Evolutionary conservation across 1,140 invertebrate genomes (phyloP).

Genomic region (Globodera ellingtonae): DNA sequence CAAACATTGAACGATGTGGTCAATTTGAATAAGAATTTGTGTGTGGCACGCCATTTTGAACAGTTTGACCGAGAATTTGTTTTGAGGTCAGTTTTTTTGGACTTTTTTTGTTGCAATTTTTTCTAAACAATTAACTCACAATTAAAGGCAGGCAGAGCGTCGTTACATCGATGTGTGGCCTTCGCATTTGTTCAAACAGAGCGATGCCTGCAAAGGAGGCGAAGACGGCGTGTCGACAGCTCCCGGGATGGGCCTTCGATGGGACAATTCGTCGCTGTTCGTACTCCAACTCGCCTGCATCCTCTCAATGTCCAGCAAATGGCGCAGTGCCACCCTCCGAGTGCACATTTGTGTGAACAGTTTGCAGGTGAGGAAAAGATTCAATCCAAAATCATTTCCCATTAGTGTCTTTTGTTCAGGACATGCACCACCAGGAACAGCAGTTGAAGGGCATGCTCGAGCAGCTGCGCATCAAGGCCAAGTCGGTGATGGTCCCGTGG

Average conservation of each 20-base stretch:
- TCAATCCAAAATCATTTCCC: neutral
- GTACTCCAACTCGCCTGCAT: constrained; percentile 95
- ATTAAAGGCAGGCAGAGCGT: constrained; percentile 65
- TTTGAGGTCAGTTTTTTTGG: constrained; percentile 49
- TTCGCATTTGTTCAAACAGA: constrained; percentile 81
- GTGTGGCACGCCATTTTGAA: constrained; percentile 87
- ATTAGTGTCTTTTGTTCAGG: constrained; percentile 40
- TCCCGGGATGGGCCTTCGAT: constrained; percentile 66
- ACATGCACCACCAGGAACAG: constrained; percentile 66
- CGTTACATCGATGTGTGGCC: constrained; percentile 96
- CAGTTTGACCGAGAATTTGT: constrained; percentile 72
- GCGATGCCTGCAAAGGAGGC: constrained; percentile 67
- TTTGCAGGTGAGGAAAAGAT: constrained; percentile 43
- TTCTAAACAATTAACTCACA: constrained; percentile 19
- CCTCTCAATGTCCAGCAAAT: constrained; percentile 77
- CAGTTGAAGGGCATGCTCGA: constrained; percentile 69
- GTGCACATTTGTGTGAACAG: constrained; percentile 77
- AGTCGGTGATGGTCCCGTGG: constrained; percentile 70
- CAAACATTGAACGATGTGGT: constrained; percentile 77
- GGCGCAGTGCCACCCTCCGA: constrained; percentile 81
- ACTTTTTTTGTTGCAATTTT: neutral
- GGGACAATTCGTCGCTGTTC: constrained; percentile 74
- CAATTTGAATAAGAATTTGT: constrained; percentile 90
- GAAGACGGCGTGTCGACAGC: neutral
- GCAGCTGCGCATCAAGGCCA: constrained; percentile 71